Evolutionary conservation across 2,888 invertebrate genomes (phyloP).

Genomic region (Papilio protenor): DNA sequence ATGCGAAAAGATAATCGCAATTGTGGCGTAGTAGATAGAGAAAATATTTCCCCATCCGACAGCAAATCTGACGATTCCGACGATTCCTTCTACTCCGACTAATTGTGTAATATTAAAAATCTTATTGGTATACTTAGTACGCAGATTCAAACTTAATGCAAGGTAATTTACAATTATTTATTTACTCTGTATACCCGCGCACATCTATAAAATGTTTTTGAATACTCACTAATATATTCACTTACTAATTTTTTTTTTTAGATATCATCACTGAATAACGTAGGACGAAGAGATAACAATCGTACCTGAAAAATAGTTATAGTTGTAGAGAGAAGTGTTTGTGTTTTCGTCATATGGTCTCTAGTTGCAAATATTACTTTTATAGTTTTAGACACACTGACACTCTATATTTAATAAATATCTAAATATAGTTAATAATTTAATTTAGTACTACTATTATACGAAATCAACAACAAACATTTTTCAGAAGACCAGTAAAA

Average conservation of each 20-base stretch:
- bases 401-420: not conserved
- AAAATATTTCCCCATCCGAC: slow-evolving; percentile 54
- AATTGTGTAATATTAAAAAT: slow-evolving; percentile 44
- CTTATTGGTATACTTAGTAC: slow-evolving; percentile 41
- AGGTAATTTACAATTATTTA: not conserved
- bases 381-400: not conserved
- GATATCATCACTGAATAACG: not conserved
- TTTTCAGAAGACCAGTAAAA: no score
- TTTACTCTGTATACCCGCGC: not conserved
- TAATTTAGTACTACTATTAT: not conserved
- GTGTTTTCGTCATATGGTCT: not conserved
- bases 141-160: not conserved
- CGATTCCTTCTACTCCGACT: slow-evolving; percentile 50
- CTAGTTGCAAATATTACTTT: not conserved
- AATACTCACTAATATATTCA: not conserved
- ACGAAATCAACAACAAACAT: not conserved
- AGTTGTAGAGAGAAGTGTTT: not conserved
- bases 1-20: slow-evolving; percentile 47
- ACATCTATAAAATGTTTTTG: not conserved
- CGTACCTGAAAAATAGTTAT: not conserved
- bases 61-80: slow-evolving; percentile 52
- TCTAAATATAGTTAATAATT: not conserved
- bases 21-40: slow-evolving; percentile 49
- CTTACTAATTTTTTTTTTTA: not conserved
- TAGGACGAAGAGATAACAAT: not conserved